These are phyloP conservation scores for Drosophila eugracilis DNA, from an alignment of 1,140 invertebrate genomes.

Conservation along the genomic window DNA sequence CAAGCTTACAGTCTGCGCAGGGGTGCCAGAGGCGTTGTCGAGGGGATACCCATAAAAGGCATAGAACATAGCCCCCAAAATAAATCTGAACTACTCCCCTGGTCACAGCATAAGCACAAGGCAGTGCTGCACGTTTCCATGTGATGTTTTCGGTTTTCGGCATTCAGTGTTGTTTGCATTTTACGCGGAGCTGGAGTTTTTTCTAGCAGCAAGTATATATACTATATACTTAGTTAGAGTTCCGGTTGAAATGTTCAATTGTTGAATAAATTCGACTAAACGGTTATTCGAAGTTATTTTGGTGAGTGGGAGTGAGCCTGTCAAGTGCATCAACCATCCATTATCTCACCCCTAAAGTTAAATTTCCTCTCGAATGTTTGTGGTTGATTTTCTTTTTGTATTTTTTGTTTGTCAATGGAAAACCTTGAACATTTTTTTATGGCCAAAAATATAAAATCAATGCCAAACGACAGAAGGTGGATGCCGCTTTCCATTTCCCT, in stretches of 20 bases:
- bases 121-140: constrained; percentile 67
- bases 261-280: constrained; percentile 1
- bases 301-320: constrained; percentile 16
- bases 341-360: constrained; percentile 11
- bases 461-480: constrained; percentile 22
- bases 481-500: neutral
- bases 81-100: neutral
- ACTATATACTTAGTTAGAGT: neutral
- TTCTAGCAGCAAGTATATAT: neutral
- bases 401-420: constrained; percentile 37
- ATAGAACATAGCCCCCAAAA: neutral
- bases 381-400: constrained; percentile 20
- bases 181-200: constrained; percentile 27
- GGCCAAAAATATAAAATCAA: constrained; percentile 75
- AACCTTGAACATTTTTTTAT: constrained; percentile 71
- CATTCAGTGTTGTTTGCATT: constrained; percentile 71
- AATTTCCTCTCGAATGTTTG: constrained; percentile 11
- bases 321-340: constrained; percentile 5
- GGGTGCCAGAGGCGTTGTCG: constrained; percentile 34
- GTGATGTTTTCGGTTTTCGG: constrained; percentile 63
- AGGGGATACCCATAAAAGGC: neutral
- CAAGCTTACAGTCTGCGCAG: constrained; percentile 58
- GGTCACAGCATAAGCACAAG: constrained; percentile 62
- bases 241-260: constrained; percentile 28
- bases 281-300: constrained; percentile 11